These are phyloP conservation scores for Oryctes rhinoceros DNA, from an alignment of 1,140 invertebrate genomes.

Conservation along the genomic window DNA sequence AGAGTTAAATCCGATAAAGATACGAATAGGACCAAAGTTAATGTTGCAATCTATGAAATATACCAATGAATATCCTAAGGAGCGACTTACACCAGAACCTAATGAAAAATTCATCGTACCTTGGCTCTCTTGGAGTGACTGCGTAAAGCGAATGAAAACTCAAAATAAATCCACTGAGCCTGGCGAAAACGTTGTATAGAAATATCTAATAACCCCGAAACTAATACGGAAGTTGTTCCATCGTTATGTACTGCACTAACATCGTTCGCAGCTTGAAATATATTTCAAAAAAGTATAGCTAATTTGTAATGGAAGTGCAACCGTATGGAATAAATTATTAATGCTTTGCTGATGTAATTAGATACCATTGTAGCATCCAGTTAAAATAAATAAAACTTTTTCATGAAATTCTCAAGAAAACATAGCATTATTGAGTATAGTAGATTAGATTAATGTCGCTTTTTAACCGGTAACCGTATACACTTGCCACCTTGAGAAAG, in stretches of 20 bases:
- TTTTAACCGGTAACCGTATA: too few species aligned
- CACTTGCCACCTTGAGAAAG: too few species aligned
- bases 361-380: too few species aligned
- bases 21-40: neutral
- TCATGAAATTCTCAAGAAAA: too few species aligned
- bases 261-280: too few species aligned
- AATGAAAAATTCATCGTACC: slow-evolving; percentile 20
- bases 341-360: too few species aligned
- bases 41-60: neutral
- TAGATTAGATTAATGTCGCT: too few species aligned
- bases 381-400: too few species aligned
- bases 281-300: too few species aligned
- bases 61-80: neutral
- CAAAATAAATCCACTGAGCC: neutral
- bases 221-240: neutral
- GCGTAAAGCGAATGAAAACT: neutral
- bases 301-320: too few species aligned
- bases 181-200: neutral
- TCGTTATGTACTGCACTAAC: neutral
- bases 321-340: too few species aligned
- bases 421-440: too few species aligned
- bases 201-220: neutral
- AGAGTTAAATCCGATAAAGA: neutral
- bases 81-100: neutral
- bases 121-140: slow-evolving; percentile 4